Conservation (phyloP, 2,113 vertebrate genomes). For the Solea solea region DNA sequence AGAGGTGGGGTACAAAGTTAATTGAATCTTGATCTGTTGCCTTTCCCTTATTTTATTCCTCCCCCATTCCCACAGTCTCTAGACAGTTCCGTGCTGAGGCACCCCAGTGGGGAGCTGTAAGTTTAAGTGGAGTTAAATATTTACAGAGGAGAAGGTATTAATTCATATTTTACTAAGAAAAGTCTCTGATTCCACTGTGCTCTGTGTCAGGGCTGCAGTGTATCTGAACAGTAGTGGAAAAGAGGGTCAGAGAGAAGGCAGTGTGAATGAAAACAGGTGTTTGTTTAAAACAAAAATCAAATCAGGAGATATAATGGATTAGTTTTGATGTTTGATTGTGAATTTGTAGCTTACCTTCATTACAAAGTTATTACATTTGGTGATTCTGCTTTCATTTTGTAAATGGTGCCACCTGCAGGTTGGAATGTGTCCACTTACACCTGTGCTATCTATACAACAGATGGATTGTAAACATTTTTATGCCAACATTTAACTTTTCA, state of each 20-base stretch:
- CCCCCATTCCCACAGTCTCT: conserved; percentile 53
- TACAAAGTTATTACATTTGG: too few relatives aligned
- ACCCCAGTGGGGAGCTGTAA: conserved; percentile 57
- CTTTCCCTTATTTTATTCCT: conserved; percentile 16
- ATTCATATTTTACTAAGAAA: conserved; percentile 72
- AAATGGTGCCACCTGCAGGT: too few relatives aligned
- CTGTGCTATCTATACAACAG: too few relatives aligned
- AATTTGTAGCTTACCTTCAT: too few relatives aligned
- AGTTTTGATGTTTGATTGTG: conserved; percentile 13
- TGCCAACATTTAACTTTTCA: too few relatives aligned
- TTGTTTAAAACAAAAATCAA: too few relatives aligned
- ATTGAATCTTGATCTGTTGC: conserved; percentile 80
- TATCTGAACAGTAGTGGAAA: conserved; percentile 12
- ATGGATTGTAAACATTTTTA: too few relatives aligned
- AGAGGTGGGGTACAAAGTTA: conserved; percentile 66
- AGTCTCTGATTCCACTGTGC: conserved; percentile 44
- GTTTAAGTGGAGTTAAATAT: conserved; percentile 82
- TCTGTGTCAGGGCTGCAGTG: conserved; percentile 29
- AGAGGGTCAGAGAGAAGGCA: neutral
- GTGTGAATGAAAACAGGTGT: neutral
- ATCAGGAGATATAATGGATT: too few relatives aligned
- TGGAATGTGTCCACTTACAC: too few relatives aligned
- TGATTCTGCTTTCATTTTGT: too few relatives aligned
- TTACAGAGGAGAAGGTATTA: conserved; percentile 71
- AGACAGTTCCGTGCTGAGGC: conserved; percentile 56